Conservation (phyloP, 1,140 invertebrate genomes). For the Drosophila ercepeae region DNA sequence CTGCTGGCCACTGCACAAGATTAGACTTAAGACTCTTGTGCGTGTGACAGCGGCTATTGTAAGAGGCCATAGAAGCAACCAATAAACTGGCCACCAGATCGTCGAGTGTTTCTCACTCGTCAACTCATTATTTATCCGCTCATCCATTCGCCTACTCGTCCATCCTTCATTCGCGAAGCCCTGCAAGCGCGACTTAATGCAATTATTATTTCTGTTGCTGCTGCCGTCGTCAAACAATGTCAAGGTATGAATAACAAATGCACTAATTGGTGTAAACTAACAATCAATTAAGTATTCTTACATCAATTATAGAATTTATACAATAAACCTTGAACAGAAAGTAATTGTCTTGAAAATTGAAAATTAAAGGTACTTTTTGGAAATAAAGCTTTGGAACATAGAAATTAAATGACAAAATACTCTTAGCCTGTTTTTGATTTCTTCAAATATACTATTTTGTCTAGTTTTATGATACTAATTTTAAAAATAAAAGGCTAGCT, state of each 20-base stretch:
- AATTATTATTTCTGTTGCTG: conserved; percentile 12
- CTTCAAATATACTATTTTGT: no score
- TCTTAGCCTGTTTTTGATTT: no score
- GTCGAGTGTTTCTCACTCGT: neutral
- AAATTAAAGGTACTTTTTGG: neutral
- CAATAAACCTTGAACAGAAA: no score
- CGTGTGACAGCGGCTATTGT: conserved; percentile 98
- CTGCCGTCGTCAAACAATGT: neutral
- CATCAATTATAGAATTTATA: neutral
- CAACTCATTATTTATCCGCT: neutral
- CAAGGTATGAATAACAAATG: neutral
- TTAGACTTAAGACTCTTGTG: conserved; percentile 95
- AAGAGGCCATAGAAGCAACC: conserved; percentile 86
- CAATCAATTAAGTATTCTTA: neutral
- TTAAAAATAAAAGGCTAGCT: no score
- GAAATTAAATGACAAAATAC: no score
- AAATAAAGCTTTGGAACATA: neutral
- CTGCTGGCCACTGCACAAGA: conserved; percentile 98
- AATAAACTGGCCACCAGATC: neutral
- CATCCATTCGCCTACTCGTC: neutral
- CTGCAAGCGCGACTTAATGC: conserved; percentile 8
- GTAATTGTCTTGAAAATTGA: no score
- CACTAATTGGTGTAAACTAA: neutral
- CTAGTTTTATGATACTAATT: no score
- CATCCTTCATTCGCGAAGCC: conserved; percentile 3